Percentiles rank a stretch among this genome's conserved stretches.
phyloP scores from a whole-genome alignment of 2,113 vertebrate genomes.

The Bagarius yarrelli region DNA sequence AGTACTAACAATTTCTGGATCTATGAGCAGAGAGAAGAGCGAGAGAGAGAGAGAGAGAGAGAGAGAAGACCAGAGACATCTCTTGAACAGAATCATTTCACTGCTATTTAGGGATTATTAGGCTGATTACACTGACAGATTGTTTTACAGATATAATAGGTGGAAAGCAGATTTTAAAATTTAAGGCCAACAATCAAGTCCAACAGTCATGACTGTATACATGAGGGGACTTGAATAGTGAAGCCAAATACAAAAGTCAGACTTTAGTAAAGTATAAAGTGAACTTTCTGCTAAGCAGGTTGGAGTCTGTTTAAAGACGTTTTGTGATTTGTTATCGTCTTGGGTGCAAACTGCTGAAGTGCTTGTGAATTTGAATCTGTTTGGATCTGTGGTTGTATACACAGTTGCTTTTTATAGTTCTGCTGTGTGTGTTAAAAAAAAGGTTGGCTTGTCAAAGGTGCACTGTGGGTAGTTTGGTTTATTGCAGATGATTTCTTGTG shows the following conservation, averaged over 20 bases:
- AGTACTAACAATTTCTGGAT: neutral
- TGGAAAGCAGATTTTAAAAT: neutral
- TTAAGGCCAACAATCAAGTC: neutral
- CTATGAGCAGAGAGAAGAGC: neutral
- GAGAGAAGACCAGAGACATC: neutral
- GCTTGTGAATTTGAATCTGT: neutral
- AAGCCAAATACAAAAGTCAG: neutral
- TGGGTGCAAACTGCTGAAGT: neutral
- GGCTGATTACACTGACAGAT: neutral
- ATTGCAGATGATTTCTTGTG: slow-evolving; percentile 1
- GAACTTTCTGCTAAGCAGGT: neutral
- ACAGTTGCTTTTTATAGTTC: slow-evolving; percentile 19
- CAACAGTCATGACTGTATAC: neutral
- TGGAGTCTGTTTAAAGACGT: neutral
- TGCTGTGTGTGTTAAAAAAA: slow-evolving; percentile 5
- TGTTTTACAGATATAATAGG: neutral
- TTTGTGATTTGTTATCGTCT: slow-evolving; percentile 10
- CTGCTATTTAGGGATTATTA: neutral
- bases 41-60: neutral
- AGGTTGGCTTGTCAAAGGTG: neutral
- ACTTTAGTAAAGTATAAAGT: neutral
- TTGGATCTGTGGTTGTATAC: neutral
- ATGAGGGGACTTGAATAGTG: neutral
- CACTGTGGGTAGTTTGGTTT: slow-evolving; percentile 14
- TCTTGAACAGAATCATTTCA: neutral